Evolutionary conservation across 1,140 invertebrate genomes (phyloP), one percentile per base, ranked within the genome.

Genomic region (Elymnias hypermnestra): DNA sequence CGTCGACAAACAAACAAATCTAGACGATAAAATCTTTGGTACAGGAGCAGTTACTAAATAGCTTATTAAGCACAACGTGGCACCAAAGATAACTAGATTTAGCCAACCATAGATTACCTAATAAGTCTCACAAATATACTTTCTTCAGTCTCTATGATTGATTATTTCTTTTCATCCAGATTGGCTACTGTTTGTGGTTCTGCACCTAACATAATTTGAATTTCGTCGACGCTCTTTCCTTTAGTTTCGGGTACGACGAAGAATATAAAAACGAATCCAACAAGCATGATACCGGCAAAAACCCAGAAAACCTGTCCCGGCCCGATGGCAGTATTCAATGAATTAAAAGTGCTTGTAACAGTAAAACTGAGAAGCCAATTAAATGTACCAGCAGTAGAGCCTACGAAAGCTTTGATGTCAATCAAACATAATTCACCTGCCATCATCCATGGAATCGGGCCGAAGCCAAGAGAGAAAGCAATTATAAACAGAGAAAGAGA

Each of bases 181-280:
- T 54, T 63, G 13, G 39, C 64, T 8, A 52, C 47, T n/a, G 54
- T 22, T 25, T 54, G 53, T 3, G 76, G 76, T 35, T 68, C 59
- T 0, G 65, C 78, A 0, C 82, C 82, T 8, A 94, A 72, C 57
- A 91, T 84, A 2, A 77, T 63, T 73, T 94, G 92, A 62, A 98
- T 95, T 77, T 97, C 92, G 38, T 96, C 93, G 2, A 96, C 82
- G 23, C 90, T 91, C 75, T 95, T 95, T 5, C 95, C 95, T 86
- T 97, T 97, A 0, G 96, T 98, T 82, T 98, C 96, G 0, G 95
- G 94, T 3, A 97, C 90, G 9, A 94, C 71, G 29, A 94, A 87
- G 53, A 90, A 90, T n/a, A 95, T 90, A 54, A 97, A 94, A 2
- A 94, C 37, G 18, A 90, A 87, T 4, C 93, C 93, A 6, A 94